These are phyloP conservation scores for Porites divaricata DNA, from an alignment of 92 coral and sea anemone genomes.

Conservation along the genomic window DNA sequence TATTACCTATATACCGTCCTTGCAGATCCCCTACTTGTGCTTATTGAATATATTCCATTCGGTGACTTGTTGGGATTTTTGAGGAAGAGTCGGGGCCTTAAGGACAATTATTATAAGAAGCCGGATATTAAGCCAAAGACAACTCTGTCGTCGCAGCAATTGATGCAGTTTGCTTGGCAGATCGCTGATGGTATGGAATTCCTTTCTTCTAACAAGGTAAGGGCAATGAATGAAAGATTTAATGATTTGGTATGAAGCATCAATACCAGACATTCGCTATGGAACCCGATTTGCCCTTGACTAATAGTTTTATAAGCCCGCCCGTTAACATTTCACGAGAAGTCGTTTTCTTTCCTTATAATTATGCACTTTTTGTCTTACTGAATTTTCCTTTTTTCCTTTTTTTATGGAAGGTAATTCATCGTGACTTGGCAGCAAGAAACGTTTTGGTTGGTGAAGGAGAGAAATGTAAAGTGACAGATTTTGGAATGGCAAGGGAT, in stretches of 20 bases:
- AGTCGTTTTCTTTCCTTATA: too few relatives aligned
- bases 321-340: too few relatives aligned
- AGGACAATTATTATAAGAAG: conserved; percentile 39
- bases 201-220: conserved; percentile 40
- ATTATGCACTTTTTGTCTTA: too few relatives aligned
- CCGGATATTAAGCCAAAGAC: conserved; percentile 46
- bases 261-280: too few relatives aligned
- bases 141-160: conserved; percentile 28
- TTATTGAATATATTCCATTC: conserved; percentile 46
- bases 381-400: too few relatives aligned
- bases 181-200: conserved; percentile 51
- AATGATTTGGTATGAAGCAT: too few relatives aligned
- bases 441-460: conserved; percentile 54
- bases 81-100: conserved; percentile 51
- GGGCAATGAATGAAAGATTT: background rate
- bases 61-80: conserved; percentile 51
- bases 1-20: too few relatives aligned
- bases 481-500: conserved; percentile 53
- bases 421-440: conserved; percentile 54
- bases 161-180: conserved; percentile 36
- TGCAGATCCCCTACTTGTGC: conserved; percentile 47
- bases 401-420: conserved; percentile 26
- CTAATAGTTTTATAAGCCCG: too few relatives aligned
- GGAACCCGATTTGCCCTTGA: too few relatives aligned
- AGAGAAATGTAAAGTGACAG: conserved; percentile 48